A percentile compares a stretch with the other conserved stretches of the same genome.
These are phyloP conservation scores for Bembecia ichneumoniformis DNA, from an alignment of 2,888 invertebrate species.

Conservation along the genomic window DNA sequence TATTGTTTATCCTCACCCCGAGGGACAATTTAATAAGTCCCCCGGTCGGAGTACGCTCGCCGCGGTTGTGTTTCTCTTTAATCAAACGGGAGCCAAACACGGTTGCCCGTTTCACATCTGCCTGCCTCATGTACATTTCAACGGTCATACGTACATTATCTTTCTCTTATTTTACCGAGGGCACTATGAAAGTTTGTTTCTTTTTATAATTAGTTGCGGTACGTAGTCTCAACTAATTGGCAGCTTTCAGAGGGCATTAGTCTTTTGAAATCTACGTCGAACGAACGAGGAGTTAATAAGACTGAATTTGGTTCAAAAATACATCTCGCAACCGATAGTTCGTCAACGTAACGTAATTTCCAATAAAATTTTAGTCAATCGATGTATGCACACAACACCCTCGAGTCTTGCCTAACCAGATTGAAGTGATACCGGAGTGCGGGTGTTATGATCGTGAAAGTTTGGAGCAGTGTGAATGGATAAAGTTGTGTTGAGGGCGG, in stretches of 20 bases:
- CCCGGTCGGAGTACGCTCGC: conserved; percentile 39
- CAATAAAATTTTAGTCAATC: too few species aligned
- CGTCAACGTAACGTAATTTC: too few species aligned
- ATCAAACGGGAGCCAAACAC: conserved; percentile 44
- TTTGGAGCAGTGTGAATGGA: conserved; percentile 64
- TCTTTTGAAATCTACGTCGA: conserved; percentile 47
- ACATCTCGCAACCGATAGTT: too few species aligned
- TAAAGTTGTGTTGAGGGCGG: conserved; percentile 64
- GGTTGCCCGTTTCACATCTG: conserved; percentile 24
- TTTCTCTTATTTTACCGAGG: conserved; percentile 21
- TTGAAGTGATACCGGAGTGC: conserved; percentile 12
- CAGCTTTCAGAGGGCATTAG: conserved; percentile 44
- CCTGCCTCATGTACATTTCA: conserved; percentile 13
- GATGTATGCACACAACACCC: too few species aligned
- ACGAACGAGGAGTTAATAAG: too few species aligned
- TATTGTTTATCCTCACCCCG: conserved; percentile 52
- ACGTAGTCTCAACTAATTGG: conserved; percentile 64
- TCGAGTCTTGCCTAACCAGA: neutral
- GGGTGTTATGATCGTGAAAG: conserved; percentile 58
- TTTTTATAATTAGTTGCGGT: conserved; percentile 53
- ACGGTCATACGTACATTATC: conserved; percentile 12
- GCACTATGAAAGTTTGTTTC: conserved; percentile 51
- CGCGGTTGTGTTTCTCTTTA: conserved; percentile 50
- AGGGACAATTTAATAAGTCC: conserved; percentile 59
- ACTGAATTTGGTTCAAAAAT: too few species aligned